Conservation (phyloP, 2,797 vertebrate species). For the Artibeus jamaicensis region DNA sequence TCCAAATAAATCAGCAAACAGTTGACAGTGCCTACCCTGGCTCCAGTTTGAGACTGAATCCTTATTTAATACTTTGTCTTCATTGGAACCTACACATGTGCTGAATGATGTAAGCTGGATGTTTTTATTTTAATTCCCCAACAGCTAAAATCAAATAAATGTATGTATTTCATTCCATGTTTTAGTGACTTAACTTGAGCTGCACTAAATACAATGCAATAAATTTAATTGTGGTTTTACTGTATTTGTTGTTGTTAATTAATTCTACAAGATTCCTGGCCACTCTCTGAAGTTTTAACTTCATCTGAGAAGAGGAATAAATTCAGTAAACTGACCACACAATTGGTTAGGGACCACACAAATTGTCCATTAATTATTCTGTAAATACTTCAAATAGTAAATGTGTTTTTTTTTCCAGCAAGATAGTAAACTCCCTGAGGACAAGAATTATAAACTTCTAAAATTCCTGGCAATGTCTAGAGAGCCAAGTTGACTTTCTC, state of each 20-base stretch:
- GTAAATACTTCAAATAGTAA: neutral
- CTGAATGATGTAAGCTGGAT: neutral
- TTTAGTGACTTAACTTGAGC: neutral
- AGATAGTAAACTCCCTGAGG: constrained; percentile 23
- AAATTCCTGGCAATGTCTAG: neutral
- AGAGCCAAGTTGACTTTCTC: neutral
- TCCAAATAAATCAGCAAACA: neutral
- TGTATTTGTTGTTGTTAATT: constrained; percentile 49
- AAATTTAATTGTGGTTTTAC: constrained; percentile 2
- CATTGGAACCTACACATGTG: neutral
- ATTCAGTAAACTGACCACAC: constrained; percentile 5
- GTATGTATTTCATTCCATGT: neutral
- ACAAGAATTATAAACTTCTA: neutral
- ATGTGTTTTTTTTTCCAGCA: neutral
- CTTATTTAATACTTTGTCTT: neutral
- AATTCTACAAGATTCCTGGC: constrained; percentile 34
- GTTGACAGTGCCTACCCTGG: neutral
- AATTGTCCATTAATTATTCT: constrained; percentile 39
- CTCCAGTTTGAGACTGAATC: neutral
- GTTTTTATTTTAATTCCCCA: neutral
- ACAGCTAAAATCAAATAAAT: neutral
- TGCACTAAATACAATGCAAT: neutral
- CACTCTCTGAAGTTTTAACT: neutral
- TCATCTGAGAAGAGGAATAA: constrained; percentile 23
- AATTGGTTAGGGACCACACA: constrained; percentile 50